Percentiles rank a stretch among this genome's conserved stretches.
Evolutionary conservation across 2,888 invertebrate species (phyloP).

Genomic region (Julus scandinavius): DNA sequence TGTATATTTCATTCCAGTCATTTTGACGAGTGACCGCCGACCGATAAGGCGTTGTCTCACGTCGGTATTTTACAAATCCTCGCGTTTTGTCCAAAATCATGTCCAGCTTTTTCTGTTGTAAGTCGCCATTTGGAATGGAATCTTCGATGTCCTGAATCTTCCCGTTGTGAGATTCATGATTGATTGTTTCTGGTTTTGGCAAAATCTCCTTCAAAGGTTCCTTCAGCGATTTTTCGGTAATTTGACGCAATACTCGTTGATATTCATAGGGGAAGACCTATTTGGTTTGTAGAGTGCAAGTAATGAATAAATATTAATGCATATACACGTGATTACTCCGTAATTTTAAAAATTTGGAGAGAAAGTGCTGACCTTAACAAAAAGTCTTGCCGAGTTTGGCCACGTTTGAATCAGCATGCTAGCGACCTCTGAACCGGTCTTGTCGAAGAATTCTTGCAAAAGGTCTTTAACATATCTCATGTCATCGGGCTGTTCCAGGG

Average conservation of each 20-base stretch:
- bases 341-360: background rate
- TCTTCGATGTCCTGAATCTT: conserved; percentile 87
- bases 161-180: conserved; percentile 61
- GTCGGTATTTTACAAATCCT: conserved; percentile 96
- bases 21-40: conserved; percentile 83
- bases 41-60: conserved; percentile 88
- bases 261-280: conserved; percentile 96
- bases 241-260: conserved; percentile 83
- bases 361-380: conserved; percentile 77
- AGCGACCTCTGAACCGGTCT: conserved; percentile 90
- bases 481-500: conserved; percentile 82
- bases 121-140: conserved; percentile 78
- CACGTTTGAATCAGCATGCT: conserved; percentile 80
- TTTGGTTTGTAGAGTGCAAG: no score
- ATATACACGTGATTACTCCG: background rate
- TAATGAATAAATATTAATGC: background rate
- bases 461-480: conserved; percentile 78
- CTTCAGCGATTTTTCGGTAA: conserved; percentile 68
- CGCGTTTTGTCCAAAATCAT: conserved; percentile 84
- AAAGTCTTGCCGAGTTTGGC: conserved; percentile 79
- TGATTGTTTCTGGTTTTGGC: conserved; percentile 30
- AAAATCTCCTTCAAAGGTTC: conserved; percentile 58
- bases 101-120: conserved; percentile 83
- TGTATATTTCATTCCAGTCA: conserved; percentile 98
- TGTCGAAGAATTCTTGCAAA: conserved; percentile 83